Evolutionary conservation across 2,888 invertebrate genomes (phyloP).

Genomic region (Acutogordius australiensis): DNA sequence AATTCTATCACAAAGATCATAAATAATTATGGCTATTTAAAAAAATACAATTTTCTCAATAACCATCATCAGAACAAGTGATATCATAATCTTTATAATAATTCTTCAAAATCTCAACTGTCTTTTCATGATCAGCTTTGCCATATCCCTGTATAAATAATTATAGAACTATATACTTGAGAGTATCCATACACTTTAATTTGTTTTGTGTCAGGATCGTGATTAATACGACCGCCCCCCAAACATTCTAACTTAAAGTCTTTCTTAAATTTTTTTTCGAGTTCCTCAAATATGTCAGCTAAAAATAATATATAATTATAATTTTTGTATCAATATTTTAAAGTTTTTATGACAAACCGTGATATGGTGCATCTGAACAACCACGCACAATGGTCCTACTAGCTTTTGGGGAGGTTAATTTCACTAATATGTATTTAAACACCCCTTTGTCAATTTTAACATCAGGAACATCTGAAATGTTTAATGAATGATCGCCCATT

Average conservation of each 20-base stretch:
- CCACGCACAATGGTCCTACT: background rate
- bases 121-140: slow-evolving; percentile 6
- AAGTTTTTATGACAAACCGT: background rate
- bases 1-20: too few relatives aligned
- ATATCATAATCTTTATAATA: background rate
- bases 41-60: background rate
- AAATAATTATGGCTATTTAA: background rate
- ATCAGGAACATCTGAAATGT: background rate
- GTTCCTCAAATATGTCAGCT: slow-evolving; percentile 2
- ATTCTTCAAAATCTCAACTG: background rate
- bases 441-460: background rate
- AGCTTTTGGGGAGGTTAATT: background rate
- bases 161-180: background rate
- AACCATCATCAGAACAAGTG: background rate
- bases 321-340: slow-evolving; percentile 1
- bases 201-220: background rate
- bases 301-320: background rate
- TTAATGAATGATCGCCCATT: too few relatives aligned
- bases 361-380: background rate
- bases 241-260: background rate
- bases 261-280: background rate
- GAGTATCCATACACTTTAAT: slow-evolving; percentile 5
- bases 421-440: background rate
- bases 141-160: background rate
- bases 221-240: background rate